Percentiles rank a stretch among this genome's conserved stretches.
Conservation (phyloP, 2,113 vertebrate species). For the Catagonus wagneri region DNA sequence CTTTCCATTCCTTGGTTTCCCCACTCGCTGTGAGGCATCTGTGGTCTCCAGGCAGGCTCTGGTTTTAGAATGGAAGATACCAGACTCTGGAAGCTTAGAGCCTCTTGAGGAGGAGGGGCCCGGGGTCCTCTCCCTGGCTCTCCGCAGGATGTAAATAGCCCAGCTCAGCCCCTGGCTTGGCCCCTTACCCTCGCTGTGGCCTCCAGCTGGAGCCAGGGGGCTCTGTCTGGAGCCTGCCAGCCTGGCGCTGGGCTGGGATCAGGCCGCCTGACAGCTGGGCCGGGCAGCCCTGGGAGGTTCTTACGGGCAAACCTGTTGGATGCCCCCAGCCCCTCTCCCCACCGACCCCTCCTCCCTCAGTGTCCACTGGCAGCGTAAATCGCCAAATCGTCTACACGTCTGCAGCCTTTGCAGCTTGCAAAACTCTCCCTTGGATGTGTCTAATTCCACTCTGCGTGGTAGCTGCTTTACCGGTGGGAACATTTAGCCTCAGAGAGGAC, state of each 20-base stretch:
- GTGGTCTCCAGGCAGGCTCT: background rate
- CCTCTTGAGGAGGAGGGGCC: background rate
- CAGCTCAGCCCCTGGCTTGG: background rate
- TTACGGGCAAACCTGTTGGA: background rate
- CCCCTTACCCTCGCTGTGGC: background rate
- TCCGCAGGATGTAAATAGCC: slow-evolving; percentile 59
- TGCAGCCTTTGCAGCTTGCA: background rate
- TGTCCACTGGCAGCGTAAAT: background rate
- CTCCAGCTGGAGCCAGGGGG: background rate
- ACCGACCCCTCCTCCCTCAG: background rate
- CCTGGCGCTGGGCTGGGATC: background rate
- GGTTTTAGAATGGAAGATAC: background rate
- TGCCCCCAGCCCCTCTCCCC: background rate
- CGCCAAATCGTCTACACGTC: slow-evolving; percentile 33
- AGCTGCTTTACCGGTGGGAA: background rate
- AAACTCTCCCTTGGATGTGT: background rate
- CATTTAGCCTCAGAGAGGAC: background rate
- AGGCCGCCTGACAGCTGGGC: slow-evolving; percentile 64
- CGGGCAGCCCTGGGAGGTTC: background rate
- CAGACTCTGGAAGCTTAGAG: background rate
- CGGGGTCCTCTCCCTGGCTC: background rate
- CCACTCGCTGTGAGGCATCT: background rate
- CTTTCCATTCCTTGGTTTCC: background rate
- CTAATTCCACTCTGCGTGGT: background rate
- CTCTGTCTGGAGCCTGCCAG: slow-evolving; percentile 59